Conservation (phyloP, 1,140 invertebrate species). For the Archegozetes longisetosus region DNA sequence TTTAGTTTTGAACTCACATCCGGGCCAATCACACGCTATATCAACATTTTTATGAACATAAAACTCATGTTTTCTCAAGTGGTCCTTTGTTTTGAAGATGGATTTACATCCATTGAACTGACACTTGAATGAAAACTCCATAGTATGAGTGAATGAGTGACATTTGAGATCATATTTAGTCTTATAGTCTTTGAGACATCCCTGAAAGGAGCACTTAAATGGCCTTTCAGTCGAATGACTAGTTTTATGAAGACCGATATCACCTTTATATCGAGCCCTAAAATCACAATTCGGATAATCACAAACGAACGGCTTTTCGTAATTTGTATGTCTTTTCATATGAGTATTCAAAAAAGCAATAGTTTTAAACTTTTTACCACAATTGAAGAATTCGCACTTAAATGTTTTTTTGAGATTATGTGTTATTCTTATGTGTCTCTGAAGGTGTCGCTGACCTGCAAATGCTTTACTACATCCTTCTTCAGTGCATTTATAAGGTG, state of each 20-base stretch:
- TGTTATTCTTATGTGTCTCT: not conserved
- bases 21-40: too few relatives aligned
- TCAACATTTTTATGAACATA: not conserved
- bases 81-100: not conserved
- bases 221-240: conserved; percentile 40
- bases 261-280: not conserved
- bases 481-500: too few relatives aligned
- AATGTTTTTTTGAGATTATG: not conserved
- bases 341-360: too few relatives aligned
- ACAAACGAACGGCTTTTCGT: not conserved
- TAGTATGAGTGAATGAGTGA: conserved; percentile 20
- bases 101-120: not conserved
- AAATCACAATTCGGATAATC: conserved; percentile 1
- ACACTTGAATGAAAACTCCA: not conserved
- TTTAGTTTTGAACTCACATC: too few relatives aligned
- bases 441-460: too few relatives aligned
- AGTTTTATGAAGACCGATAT: not conserved
- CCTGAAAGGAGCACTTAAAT: conserved; percentile 43
- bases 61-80: not conserved
- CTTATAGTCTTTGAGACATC: conserved; percentile 49
- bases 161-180: conserved; percentile 57
- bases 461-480: too few relatives aligned
- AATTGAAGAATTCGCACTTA: too few relatives aligned
- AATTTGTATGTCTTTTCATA: not conserved
- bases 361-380: too few relatives aligned